phyloP scores from a whole-genome alignment of 2,797 vertebrate genomes.

The Poeciliopsis paucimaculata region DNA sequence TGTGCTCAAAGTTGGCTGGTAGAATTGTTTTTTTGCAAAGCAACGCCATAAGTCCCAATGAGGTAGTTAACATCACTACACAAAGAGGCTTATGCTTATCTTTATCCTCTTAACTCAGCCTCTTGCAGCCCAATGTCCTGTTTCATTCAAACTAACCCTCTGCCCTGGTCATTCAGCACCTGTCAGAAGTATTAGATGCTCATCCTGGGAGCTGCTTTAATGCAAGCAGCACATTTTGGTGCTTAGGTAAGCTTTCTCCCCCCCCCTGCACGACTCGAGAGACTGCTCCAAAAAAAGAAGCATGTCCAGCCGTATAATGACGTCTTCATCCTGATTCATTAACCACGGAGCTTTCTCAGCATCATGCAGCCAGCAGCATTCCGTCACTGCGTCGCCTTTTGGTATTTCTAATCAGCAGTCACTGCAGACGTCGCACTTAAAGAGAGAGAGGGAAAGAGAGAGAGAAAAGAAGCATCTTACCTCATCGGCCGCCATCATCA shows the following conservation, averaged over 20 bases:
- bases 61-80: constrained; percentile 9
- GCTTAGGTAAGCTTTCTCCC: background rate
- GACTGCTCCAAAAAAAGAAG: background rate
- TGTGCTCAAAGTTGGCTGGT: background rate
- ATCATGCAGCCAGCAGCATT: background rate
- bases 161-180: constrained; percentile 19
- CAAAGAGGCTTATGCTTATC: constrained; percentile 49
- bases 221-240: background rate
- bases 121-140: constrained; percentile 12
- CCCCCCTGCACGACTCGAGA: background rate
- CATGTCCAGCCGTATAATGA: background rate
- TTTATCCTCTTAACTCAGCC: constrained; percentile 56
- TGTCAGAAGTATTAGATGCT: constrained; percentile 28
- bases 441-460: constrained; percentile 11
- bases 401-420: background rate
- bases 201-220: background rate
- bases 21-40: constrained; percentile 23
- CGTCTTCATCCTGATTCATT: background rate
- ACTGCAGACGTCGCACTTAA: constrained; percentile 68
- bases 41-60: background rate
- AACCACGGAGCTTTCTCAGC: constrained; percentile 7
- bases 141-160: constrained; percentile 11
- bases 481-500: constrained; percentile 81
- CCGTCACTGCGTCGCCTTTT: background rate
- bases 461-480: constrained; percentile 51